Evolutionary conservation across 2,888 invertebrate genomes (phyloP).

Genomic region (Deladenus siricidicola): DNA sequence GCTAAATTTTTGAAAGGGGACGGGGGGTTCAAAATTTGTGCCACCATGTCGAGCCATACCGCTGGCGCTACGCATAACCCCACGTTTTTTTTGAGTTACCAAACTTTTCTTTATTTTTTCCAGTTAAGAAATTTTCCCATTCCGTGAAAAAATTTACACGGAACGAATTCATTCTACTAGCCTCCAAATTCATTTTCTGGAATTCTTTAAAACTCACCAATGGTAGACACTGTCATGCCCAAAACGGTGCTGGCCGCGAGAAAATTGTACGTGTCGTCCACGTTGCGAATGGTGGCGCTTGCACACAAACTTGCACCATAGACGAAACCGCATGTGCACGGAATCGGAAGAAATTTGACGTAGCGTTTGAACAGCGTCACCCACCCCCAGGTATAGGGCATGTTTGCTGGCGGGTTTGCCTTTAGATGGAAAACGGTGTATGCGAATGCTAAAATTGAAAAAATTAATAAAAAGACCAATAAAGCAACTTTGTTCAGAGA

Average conservation of each 20-base stretch:
- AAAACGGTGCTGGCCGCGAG: slow-evolving; percentile 6
- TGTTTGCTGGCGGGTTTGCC: slow-evolving; percentile 25
- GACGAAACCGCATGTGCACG: slow-evolving; percentile 39
- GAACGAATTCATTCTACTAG: no score
- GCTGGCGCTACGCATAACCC: no score
- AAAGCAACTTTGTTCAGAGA: background rate
- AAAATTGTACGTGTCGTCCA: slow-evolving; percentile 47
- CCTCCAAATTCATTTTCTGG: no score
- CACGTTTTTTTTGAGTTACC: no score
- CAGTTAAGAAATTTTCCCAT: no score
- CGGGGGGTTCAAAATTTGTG: no score
- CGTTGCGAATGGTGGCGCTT: slow-evolving; percentile 40
- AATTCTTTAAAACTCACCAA: no score
- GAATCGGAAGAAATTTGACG: slow-evolving; percentile 25
- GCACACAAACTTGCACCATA: slow-evolving; percentile 45
- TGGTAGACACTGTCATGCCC: background rate
- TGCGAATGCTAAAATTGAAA: background rate
- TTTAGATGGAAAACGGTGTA: background rate
- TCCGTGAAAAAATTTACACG: no score
- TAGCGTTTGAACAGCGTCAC: background rate
- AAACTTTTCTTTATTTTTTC: no score
- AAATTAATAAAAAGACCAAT: slow-evolving; percentile 3
- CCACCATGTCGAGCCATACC: no score
- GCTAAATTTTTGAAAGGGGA: no score
- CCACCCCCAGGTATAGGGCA: slow-evolving; percentile 28